phyloP scores from a whole-genome alignment of 2,888 invertebrate genomes.

The Junonia oenone region DNA sequence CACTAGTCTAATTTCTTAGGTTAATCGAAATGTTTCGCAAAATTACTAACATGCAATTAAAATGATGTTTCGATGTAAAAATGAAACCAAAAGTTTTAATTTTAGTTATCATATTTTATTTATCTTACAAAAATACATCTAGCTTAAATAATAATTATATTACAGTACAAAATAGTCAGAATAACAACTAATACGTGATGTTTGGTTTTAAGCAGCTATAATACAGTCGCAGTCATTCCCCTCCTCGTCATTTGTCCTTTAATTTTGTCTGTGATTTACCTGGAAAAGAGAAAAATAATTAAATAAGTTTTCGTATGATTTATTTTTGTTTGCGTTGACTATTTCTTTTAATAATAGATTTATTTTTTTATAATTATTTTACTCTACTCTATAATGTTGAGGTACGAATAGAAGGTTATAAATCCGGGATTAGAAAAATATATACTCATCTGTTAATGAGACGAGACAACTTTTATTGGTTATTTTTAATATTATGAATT shows the following conservation, averaged over 20 bases:
- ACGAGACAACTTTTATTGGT: too few species aligned
- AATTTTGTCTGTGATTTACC: conserved; percentile 68
- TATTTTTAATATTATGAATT: too few species aligned
- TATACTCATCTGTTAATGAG: too few species aligned
- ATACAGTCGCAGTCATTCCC: conserved; percentile 40
- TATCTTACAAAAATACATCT: conserved; percentile 15
- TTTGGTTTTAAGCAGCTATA: conserved; percentile 45
- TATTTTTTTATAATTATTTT: too few species aligned
- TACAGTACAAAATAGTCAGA: conserved; percentile 55
- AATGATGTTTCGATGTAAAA: background rate
- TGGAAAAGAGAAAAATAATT: conserved; percentile 40
- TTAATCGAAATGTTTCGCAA: too few species aligned
- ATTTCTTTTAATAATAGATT: too few species aligned
- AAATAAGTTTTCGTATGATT: background rate
- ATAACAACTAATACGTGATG: conserved; percentile 51
- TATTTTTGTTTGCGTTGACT: too few species aligned
- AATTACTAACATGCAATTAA: too few species aligned
- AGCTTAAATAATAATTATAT: conserved; percentile 17
- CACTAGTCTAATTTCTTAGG: too few species aligned
- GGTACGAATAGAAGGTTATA: too few species aligned
- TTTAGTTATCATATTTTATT: conserved; percentile 10
- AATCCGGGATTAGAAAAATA: too few species aligned
- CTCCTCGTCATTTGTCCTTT: conserved; percentile 55
- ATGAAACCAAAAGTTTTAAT: background rate
- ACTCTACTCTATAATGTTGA: too few species aligned